Evolutionary conservation across 1,140 invertebrate genomes (phyloP).

Genomic region (Odontomachus brunneus): DNA sequence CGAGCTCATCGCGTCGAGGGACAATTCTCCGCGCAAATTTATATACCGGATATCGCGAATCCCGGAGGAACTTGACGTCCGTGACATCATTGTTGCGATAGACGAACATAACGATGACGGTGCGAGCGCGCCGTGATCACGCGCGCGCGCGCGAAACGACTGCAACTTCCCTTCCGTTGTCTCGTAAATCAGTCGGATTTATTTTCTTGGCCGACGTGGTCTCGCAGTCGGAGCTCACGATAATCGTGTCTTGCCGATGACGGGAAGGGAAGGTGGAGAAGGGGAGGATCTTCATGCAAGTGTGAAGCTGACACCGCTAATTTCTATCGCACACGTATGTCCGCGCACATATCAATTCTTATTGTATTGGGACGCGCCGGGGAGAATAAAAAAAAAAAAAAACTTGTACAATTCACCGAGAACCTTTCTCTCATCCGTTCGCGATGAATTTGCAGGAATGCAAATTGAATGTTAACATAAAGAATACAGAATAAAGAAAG

Average conservation of each 20-base stretch:
- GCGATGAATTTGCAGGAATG: too few species aligned
- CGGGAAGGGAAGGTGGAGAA: too few species aligned
- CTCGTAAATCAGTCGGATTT: slow-evolving; percentile 47
- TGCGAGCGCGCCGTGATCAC: slow-evolving; percentile 36
- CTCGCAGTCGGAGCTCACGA: neutral
- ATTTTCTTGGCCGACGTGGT: neutral
- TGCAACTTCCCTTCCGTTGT: slow-evolving; percentile 1
- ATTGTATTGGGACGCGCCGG: too few species aligned
- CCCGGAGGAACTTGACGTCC: slow-evolving; percentile 52
- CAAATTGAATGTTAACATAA: too few species aligned
- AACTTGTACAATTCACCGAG: too few species aligned
- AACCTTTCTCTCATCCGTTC: too few species aligned
- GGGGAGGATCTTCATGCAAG: slow-evolving; percentile 19
- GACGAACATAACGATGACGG: neutral
- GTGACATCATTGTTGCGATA: slow-evolving; percentile 14
- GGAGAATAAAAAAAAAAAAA: too few species aligned
- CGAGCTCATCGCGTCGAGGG: neutral
- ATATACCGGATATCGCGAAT: slow-evolving; percentile 63
- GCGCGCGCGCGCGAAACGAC: neutral
- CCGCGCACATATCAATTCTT: too few species aligned
- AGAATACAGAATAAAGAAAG: too few species aligned
- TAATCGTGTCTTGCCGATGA: neutral
- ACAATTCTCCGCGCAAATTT: slow-evolving; percentile 23
- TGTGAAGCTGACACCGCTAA: neutral
- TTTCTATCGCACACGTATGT: too few species aligned